Conservation (phyloP, 1,140 invertebrate species). For the Anastrepha obliqua region DNA sequence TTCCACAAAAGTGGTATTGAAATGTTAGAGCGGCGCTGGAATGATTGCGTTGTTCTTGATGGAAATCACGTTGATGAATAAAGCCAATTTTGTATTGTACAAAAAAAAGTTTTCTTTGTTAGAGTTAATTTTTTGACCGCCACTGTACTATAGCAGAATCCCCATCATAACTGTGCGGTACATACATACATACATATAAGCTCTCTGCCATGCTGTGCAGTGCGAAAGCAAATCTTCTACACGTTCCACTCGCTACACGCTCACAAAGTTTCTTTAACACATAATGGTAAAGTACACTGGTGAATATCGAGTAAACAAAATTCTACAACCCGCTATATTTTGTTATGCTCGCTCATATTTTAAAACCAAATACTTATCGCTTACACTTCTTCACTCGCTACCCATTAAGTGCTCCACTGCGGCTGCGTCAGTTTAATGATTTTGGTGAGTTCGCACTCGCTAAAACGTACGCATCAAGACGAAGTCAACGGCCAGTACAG, state of each 20-base stretch:
- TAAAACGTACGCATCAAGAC: background rate
- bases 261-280: background rate
- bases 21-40: too few species aligned
- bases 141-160: too few species aligned
- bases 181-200: too few species aligned
- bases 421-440: slow-evolving; percentile 37
- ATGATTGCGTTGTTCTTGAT: too few species aligned
- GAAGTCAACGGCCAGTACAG: slow-evolving; percentile 38
- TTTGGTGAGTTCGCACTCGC: background rate
- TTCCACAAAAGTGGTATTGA: too few species aligned
- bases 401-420: background rate
- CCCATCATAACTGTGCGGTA: too few species aligned
- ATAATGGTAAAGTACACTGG: background rate
- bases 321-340: background rate
- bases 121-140: too few species aligned
- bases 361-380: background rate
- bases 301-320: background rate
- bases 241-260: background rate
- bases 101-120: too few species aligned
- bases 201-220: too few species aligned
- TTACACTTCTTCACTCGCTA: background rate
- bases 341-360: slow-evolving; percentile 28
- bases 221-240: too few species aligned
- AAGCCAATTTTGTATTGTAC: too few species aligned
- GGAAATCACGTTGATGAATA: too few species aligned